These are phyloP conservation scores for Pogonocichla stellata DNA, from an alignment of 2,113 vertebrate species.

Conservation along the genomic window DNA sequence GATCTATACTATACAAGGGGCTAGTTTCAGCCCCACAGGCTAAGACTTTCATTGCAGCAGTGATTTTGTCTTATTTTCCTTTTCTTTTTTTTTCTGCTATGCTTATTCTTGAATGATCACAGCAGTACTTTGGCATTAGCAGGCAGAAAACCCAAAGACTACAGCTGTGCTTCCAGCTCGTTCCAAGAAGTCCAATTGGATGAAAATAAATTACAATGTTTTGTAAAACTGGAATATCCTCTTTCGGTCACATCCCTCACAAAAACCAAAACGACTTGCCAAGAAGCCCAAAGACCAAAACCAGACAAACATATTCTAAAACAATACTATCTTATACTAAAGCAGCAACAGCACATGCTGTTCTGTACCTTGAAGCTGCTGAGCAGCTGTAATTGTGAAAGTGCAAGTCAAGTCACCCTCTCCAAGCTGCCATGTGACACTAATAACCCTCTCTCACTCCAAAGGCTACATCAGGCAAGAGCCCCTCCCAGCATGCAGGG, in stretches of 20 bases:
- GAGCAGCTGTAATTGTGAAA: background rate
- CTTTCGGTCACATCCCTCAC: background rate
- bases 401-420: background rate
- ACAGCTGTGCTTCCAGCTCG: conserved; percentile 40
- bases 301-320: conserved; percentile 23
- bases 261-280: background rate
- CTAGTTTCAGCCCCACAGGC: background rate
- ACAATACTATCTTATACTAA: background rate
- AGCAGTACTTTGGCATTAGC: background rate
- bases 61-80: background rate
- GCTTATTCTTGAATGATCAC: background rate
- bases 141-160: conserved; percentile 28
- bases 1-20: background rate
- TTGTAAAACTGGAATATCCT: conserved; percentile 28
- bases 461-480: background rate
- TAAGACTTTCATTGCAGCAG: background rate
- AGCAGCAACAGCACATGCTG: background rate
- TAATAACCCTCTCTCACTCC: background rate
- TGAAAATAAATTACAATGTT: conserved; percentile 36
- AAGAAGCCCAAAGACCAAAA: conserved; percentile 23
- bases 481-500: background rate
- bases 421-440: background rate
- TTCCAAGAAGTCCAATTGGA: conserved; percentile 28
- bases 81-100: background rate
- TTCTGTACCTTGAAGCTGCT: conserved; percentile 7